phyloP scores from a whole-genome alignment of 1,140 invertebrate species.

The Coptotermes formosanus region DNA sequence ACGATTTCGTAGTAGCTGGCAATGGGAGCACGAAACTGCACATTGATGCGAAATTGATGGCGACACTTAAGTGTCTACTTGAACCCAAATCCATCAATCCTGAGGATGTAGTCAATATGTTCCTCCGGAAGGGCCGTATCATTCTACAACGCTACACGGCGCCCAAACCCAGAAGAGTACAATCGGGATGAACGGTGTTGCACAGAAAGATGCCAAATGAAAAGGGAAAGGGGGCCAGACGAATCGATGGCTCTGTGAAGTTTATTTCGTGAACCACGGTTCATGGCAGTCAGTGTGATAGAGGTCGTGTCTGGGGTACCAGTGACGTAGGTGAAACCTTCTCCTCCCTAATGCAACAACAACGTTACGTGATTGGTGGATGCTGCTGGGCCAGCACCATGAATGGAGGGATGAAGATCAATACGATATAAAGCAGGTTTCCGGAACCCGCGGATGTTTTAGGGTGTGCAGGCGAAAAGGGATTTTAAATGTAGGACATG shows the following conservation, averaged over 20 bases:
- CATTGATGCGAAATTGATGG: too few relatives aligned
- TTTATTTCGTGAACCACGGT: not conserved
- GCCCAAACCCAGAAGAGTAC: too few relatives aligned
- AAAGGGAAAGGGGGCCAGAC: not conserved
- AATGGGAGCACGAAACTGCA: too few relatives aligned
- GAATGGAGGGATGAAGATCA: slow-evolving; percentile 1
- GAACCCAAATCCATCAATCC: too few relatives aligned
- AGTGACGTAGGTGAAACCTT: not conserved
- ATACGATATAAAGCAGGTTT: not conserved
- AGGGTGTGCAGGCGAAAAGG: not conserved
- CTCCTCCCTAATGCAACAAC: not conserved
- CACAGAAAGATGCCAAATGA: too few relatives aligned
- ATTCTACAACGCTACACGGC: too few relatives aligned
- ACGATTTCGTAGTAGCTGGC: too few relatives aligned
- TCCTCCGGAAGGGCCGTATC: too few relatives aligned
- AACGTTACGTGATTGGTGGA: slow-evolving; percentile 2
- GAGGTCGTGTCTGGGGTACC: not conserved
- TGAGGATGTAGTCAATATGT: too few relatives aligned
- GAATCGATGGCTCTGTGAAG: not conserved
- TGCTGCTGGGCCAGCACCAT: not conserved
- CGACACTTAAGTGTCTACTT: too few relatives aligned
- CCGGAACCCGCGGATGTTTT: not conserved
- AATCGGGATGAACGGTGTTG: too few relatives aligned
- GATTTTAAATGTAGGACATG: too few relatives aligned
- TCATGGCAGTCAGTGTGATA: not conserved